phyloP scores from a whole-genome alignment of 2,888 invertebrate genomes.

The Alitta virens region DNA sequence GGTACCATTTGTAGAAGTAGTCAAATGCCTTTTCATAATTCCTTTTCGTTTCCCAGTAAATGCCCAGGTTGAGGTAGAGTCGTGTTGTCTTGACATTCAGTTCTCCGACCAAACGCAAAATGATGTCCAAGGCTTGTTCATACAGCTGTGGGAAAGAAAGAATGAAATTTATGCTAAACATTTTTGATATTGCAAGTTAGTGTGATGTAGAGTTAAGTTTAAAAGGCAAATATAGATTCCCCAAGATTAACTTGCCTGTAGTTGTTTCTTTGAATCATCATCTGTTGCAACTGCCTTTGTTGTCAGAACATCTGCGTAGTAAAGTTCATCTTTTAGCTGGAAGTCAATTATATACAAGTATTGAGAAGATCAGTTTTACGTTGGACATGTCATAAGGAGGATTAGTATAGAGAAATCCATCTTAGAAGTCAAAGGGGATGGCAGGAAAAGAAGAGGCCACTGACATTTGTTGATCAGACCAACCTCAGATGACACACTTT shows the following conservation, averaged over 20 bases:
- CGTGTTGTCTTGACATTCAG: constrained; percentile 26
- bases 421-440: no score
- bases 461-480: no score
- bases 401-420: no score
- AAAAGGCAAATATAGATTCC: background rate
- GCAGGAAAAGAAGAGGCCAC: no score
- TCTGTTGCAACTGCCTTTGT: constrained; percentile 24
- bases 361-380: no score
- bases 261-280: constrained; percentile 19
- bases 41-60: constrained; percentile 32
- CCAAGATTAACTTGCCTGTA: constrained; percentile 22
- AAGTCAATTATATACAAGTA: no score
- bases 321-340: constrained; percentile 20
- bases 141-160: constrained; percentile 37
- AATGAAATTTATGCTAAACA: no score
- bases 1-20: constrained; percentile 24
- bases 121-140: constrained; percentile 48
- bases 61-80: constrained; percentile 35
- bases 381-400: no score
- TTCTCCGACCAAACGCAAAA: constrained; percentile 49
- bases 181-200: background rate
- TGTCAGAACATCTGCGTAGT: constrained; percentile 21
- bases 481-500: no score
- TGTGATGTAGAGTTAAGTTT: background rate
- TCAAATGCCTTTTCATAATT: constrained; percentile 29